Percentiles rank a stretch among this genome's conserved stretches.
phyloP scores from a whole-genome alignment of 2,113 vertebrate species.

The Helogale parvula region DNA sequence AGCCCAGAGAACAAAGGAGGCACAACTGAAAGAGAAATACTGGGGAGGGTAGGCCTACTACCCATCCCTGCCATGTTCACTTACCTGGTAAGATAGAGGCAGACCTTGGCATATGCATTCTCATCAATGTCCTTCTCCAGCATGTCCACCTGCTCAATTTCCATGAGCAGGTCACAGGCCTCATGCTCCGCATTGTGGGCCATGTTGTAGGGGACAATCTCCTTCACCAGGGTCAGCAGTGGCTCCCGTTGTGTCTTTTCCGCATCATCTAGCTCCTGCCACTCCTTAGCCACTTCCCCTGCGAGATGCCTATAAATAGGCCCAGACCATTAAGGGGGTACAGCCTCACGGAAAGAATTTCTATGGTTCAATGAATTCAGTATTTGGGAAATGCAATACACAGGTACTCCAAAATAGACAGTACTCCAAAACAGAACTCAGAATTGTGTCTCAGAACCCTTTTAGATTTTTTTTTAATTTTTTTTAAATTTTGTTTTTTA shows the following conservation, averaged over 20 bases:
- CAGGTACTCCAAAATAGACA: not conserved
- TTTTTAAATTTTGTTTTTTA: too few relatives aligned
- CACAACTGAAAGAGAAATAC: not conserved
- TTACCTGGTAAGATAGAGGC: constrained; percentile 98
- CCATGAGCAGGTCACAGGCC: constrained; percentile 98
- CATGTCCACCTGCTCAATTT: constrained; percentile 98
- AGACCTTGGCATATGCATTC: constrained; percentile 98
- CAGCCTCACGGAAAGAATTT: not conserved
- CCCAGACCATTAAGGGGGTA: not conserved
- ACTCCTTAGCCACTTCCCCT: constrained; percentile 98
- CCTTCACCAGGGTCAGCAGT: constrained; percentile 94
- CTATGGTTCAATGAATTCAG: not conserved
- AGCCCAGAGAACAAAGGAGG: not conserved
- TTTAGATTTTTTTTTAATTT: not conserved
- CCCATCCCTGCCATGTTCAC: not conserved
- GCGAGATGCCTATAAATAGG: constrained; percentile 91
- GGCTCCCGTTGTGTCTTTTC: constrained; percentile 96
- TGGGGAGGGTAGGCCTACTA: not conserved
- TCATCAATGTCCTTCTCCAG: constrained; percentile 97
- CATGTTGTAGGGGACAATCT: constrained; percentile 99
- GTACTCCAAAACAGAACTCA: not conserved
- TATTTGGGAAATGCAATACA: not conserved
- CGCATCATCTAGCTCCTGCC: constrained; percentile 97
- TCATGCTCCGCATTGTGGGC: constrained; percentile 98
- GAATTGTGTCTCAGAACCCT: not conserved